These are phyloP conservation scores for Poeciliopsis presidionis DNA, from an alignment of 2,797 vertebrate genomes.

Conservation along the genomic window DNA sequence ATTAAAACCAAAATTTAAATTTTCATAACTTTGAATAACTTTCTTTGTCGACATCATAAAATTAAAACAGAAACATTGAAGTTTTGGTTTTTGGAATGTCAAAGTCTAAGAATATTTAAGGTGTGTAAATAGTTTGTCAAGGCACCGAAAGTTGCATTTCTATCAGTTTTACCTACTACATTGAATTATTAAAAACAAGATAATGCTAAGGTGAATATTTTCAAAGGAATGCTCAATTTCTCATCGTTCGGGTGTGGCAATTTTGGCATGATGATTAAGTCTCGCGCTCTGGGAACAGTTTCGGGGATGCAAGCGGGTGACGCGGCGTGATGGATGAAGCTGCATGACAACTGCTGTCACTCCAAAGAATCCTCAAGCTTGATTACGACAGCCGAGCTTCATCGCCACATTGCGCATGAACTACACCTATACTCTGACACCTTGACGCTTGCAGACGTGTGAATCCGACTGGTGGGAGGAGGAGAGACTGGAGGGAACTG, in stretches of 20 bases:
- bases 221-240: constrained; percentile 41
- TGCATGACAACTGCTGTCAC: constrained; percentile 60
- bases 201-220: constrained; percentile 29
- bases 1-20: background rate
- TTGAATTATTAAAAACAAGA: constrained; percentile 8
- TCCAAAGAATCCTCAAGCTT: constrained; percentile 47
- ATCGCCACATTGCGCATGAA: constrained; percentile 30
- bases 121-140: background rate
- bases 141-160: constrained; percentile 47
- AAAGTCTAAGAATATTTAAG: background rate
- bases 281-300: constrained; percentile 26
- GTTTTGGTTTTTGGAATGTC: background rate
- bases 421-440: constrained; percentile 49
- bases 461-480: constrained; percentile 39
- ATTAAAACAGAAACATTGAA: background rate
- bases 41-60: background rate
- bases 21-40: no score
- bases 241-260: constrained; percentile 26
- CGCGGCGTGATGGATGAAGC: constrained; percentile 43
- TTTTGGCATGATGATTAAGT: constrained; percentile 43
- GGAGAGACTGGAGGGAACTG: constrained; percentile 20
- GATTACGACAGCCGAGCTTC: constrained; percentile 42
- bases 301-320: constrained; percentile 39
- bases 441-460: constrained; percentile 46
- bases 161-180: constrained; percentile 35